Percentiles rank a stretch among this genome's conserved stretches.
Evolutionary conservation across 2,797 vertebrate genomes (phyloP).

Genomic region (Rhynchonycteris naso): DNA sequence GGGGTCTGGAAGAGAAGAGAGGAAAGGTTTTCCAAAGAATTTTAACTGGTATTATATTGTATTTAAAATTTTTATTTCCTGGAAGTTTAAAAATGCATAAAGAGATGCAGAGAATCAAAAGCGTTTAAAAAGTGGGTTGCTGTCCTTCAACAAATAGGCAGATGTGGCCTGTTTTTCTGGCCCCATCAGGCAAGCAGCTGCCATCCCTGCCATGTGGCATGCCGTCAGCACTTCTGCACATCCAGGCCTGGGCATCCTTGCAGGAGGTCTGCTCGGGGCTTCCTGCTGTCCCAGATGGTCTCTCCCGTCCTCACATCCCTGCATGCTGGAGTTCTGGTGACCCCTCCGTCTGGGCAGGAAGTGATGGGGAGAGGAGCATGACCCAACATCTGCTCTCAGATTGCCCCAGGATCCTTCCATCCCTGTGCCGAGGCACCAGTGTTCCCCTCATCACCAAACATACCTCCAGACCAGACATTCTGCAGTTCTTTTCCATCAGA

Average conservation of each 20-base stretch:
- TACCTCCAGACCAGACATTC: not conserved
- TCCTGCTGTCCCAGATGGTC: not conserved
- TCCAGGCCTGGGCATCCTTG: not conserved
- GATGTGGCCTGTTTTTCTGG: conserved; percentile 38
- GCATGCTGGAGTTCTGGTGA: not conserved
- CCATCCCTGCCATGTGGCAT: not conserved
- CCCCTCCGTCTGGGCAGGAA: not conserved
- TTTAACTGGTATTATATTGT: conserved; percentile 54
- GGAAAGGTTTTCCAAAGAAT: conserved; percentile 64
- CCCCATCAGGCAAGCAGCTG: not conserved
- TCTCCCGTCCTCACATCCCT: not conserved
- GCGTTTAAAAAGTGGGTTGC: conserved; percentile 40
- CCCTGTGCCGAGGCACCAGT: not conserved
- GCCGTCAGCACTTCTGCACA: not conserved
- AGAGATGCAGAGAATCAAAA: conserved; percentile 58
- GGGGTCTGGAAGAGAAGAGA: not conserved
- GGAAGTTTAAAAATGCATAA: conserved; percentile 73
- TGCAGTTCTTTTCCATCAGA: not conserved
- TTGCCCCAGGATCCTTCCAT: not conserved
- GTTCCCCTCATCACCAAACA: not conserved
- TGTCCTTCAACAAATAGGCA: conserved; percentile 43
- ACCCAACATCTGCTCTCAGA: not conserved
- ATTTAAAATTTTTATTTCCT: conserved; percentile 77
- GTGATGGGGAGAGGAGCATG: not conserved
- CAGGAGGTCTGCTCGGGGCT: not conserved